phyloP scores from a whole-genome alignment of 2,888 invertebrate species.

The Plebejus anna region DNA sequence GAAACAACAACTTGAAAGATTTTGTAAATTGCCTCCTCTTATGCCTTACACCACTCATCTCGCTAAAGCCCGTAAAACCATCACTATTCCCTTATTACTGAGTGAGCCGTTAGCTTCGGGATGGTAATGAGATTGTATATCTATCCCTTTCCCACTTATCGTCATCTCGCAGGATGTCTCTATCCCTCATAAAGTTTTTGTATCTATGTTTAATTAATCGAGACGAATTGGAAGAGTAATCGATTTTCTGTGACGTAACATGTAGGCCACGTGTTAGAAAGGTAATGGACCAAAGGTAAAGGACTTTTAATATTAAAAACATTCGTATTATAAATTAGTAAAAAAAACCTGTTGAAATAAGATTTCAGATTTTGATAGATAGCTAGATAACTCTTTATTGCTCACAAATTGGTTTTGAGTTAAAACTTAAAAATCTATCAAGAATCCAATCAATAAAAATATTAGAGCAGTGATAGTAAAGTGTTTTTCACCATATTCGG shows the following conservation, averaged over 20 bases:
- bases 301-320: too few relatives aligned
- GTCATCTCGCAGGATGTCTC: conserved; percentile 31
- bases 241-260: background rate
- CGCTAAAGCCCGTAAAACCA: conserved; percentile 51
- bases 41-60: conserved; percentile 29
- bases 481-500: too few relatives aligned
- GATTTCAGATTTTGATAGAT: too few relatives aligned
- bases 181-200: conserved; percentile 14
- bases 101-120: conserved; percentile 58
- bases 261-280: background rate
- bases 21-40: background rate
- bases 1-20: too few relatives aligned
- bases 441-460: too few relatives aligned
- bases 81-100: conserved; percentile 51
- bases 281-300: background rate
- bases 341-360: too few relatives aligned
- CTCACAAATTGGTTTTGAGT: too few relatives aligned
- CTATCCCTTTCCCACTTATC: conserved; percentile 40
- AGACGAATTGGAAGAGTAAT: conserved; percentile 17
- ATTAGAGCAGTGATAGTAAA: too few relatives aligned
- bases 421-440: too few relatives aligned
- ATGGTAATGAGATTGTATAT: conserved; percentile 55
- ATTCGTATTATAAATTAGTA: too few relatives aligned
- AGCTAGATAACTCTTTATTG: too few relatives aligned
- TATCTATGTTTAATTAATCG: conserved; percentile 24